These are phyloP conservation scores for Dinothrombium tinctorium DNA, from an alignment of 1,140 invertebrate species.

Conservation along the genomic window DNA sequence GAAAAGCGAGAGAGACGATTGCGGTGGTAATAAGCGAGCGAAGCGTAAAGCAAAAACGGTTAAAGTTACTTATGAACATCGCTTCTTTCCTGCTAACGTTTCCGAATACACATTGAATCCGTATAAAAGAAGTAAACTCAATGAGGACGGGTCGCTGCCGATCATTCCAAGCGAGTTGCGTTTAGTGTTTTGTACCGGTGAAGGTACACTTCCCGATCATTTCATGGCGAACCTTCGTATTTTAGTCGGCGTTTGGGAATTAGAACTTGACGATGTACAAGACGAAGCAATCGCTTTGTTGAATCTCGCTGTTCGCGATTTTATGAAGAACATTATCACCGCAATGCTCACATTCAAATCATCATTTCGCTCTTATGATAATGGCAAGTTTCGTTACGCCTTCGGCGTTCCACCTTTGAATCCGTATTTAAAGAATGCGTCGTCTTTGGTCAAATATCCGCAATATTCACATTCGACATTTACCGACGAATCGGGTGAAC, in stretches of 20 bases:
- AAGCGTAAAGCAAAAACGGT: too few relatives aligned
- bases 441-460: slow-evolving; percentile 1
- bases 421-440: slow-evolving; percentile 37
- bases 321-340: slow-evolving; percentile 36
- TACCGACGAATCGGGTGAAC: slow-evolving; percentile 1
- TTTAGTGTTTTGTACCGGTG: slow-evolving; percentile 17
- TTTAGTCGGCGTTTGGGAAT: slow-evolving; percentile 54
- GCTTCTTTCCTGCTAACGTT: background rate
- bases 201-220: slow-evolving; percentile 39
- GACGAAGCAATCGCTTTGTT: slow-evolving; percentile 46
- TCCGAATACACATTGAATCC: background rate
- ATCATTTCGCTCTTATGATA: slow-evolving; percentile 38
- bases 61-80: slow-evolving; percentile 1
- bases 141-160: background rate
- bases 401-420: slow-evolving; percentile 41
- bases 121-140: background rate
- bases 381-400: slow-evolving; percentile 37
- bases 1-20: background rate
- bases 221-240: slow-evolving; percentile 48
- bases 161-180: background rate
- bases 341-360: slow-evolving; percentile 41
- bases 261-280: slow-evolving; percentile 47
- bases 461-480: background rate
- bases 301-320: slow-evolving; percentile 37
- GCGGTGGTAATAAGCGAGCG: background rate